Base-by-base conservation (phyloP, 2,113 vertebrate species). In the Kryptolebias marmoratus region DNA sequence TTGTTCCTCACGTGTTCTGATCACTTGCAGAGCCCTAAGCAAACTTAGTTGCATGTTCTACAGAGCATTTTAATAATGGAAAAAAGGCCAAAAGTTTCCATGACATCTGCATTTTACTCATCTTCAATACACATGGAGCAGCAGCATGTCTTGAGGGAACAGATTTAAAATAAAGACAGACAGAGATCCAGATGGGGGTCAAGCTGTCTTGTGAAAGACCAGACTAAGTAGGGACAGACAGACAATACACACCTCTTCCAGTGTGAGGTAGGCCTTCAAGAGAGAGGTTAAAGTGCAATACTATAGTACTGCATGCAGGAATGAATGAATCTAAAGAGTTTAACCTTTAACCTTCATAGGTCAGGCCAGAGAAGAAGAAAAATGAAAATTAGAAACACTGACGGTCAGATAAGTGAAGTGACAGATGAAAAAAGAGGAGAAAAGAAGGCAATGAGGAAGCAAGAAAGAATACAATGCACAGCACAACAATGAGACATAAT, bases 101-200 rank as follows among this genome's bases (percentile, higher is more conserved):
- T 86, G 85, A 92, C 87, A 91, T 88, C 89, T 83, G 71, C 74
- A 86, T 89, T 89, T 87, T 91, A 62, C 88, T 86, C 86, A 81
- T 86, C 87, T 90, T 89, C 83, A 89, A 87, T 84, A 87, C 80
- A 81, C 84, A 83, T 58, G 64, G 64, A 86, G 80, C 73, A 67
- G 82, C 66, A 18, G 68, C 71, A 84, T 78, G 86, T 89, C 85
- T 86, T 89, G 80, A 87, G 87, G 77, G 84, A 90, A 67, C 87
- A 85, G 86, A 91, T 89, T 90, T 84, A 89, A 87, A 90, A 77
- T 85, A 78, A 82, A 86, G 68, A 75, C 65, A 72, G 68, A 78
- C 60, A 68, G 68, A 71, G 72, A 75, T 80, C 76, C 64, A 14
- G 45, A 74, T 11, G 52, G 49, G 32, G 81, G 74, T 54, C 72